Evolutionary conservation across 2,113 vertebrate genomes (phyloP).

Genomic region (Trematocara stigmaticum): DNA sequence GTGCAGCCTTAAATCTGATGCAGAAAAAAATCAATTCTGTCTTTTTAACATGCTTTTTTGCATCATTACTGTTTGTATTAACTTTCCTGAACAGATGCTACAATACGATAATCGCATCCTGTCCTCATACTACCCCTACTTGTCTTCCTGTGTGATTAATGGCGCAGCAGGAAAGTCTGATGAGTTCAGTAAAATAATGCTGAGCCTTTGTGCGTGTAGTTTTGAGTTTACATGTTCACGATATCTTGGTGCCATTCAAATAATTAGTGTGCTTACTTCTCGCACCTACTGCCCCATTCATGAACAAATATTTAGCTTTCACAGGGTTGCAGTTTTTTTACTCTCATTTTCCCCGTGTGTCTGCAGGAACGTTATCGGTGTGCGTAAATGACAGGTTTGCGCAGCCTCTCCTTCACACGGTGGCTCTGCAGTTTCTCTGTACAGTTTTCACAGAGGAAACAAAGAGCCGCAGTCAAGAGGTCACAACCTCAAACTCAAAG

Average conservation of each 20-base stretch:
- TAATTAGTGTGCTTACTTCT: constrained; percentile 14
- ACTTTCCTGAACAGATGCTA: constrained; percentile 43
- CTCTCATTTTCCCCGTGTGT: background rate
- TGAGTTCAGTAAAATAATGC: constrained; percentile 59
- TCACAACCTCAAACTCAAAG: background rate
- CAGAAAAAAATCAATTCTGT: background rate
- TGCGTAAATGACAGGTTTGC: constrained; percentile 68
- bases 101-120: constrained; percentile 25
- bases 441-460: constrained; percentile 82
- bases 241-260: background rate
- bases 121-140: constrained; percentile 25
- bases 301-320: constrained; percentile 23
- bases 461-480: constrained; percentile 52
- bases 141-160: constrained; percentile 49
- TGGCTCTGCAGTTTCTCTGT: constrained; percentile 82
- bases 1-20: background rate
- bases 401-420: constrained; percentile 63
- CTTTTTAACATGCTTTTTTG: background rate
- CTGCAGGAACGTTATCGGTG: constrained; percentile 77
- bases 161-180: constrained; percentile 35
- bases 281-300: background rate
- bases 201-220: constrained; percentile 37
- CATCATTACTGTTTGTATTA: constrained; percentile 17
- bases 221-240: constrained; percentile 11
- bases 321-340: background rate